Evolutionary conservation across 2,797 vertebrate genomes (phyloP).

Genomic region (Threskiornis aethiopicus): DNA sequence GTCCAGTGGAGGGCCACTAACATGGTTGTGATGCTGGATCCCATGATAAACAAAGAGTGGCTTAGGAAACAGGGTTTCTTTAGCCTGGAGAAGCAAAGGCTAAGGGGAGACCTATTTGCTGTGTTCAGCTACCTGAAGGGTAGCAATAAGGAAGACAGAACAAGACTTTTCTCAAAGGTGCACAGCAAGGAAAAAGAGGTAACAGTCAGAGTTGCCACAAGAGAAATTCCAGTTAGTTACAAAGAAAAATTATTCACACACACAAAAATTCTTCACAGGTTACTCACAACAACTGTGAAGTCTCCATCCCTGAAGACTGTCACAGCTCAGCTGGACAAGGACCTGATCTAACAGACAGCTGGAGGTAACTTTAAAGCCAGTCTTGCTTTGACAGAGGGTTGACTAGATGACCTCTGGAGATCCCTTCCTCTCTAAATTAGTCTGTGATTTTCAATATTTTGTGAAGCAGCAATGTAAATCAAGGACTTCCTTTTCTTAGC

Average conservation of each 20-base stretch:
- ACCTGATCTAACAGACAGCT: background rate
- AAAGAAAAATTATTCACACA: background rate
- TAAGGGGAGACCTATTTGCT: background rate
- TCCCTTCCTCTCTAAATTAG: background rate
- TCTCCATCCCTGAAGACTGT: background rate
- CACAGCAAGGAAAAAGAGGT: background rate
- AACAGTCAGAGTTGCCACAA: background rate
- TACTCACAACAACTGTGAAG: background rate
- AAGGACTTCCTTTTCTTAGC: background rate
- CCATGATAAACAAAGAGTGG: background rate
- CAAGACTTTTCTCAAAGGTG: background rate
- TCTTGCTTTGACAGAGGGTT: background rate
- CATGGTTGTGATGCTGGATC: background rate
- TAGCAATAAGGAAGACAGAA: background rate
- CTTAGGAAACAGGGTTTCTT: background rate
- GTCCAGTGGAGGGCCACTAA: background rate
- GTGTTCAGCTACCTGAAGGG: background rate
- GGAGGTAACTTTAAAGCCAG: background rate
- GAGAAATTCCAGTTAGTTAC: background rate
- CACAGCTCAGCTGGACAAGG: background rate
- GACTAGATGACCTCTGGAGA: background rate
- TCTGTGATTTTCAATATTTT: background rate
- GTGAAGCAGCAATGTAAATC: background rate
- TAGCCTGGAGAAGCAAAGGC: background rate
- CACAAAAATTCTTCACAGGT: background rate